Base-by-base conservation (phyloP, 53 echinoderm and acorn worm species). In the Holothuria scabra region DNA sequence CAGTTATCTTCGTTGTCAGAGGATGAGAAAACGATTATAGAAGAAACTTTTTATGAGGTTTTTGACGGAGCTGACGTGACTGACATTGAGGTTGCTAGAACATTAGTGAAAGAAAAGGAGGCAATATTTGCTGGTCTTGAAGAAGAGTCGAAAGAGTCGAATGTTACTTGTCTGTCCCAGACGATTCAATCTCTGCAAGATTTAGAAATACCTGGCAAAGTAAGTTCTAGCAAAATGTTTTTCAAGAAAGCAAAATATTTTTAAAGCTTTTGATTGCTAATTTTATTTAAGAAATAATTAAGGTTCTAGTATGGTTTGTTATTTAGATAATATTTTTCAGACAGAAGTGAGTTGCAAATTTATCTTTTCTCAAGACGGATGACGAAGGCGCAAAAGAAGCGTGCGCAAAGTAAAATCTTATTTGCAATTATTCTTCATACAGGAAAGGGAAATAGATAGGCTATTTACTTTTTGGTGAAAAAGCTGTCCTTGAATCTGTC, bases 181-280 rank as follows among this genome's bases (percentile, higher is more conserved):
- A 69, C 41, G 5, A 10, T 22, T 22, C 34, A 34, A 11, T 69
- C 34, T 14, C 21, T 69, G 32, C 35, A n/a, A 14, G 35, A 69
- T 69, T 21, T 69, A 41, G 13, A 34, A 11, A 34, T 37, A 21
- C 69, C 31, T 69, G 69, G 69, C 69, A 69, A 69, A 69, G 69
- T 69, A 41, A 69, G 69, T 69, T 34, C 38, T 69, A 3, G 14
- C 26, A 29, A 28, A 24, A 28, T 16, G 14, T 12, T 14, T 3
- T 6, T 28, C 14, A 24, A 65, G 4, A 65, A 28, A 0, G 26
- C 28, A 31, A 60, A 60, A 60, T 4, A 25, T 20, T 11, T 1
- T 18, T 52, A 16, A 18, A 16, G 52, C 52, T 8, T 9, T 16
- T 18, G n/a, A n/a, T n/a, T n/a, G 52, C 18, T 52, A 0, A 16